These are phyloP conservation scores for Caenorhabditis sp. DNA, from an alignment of 2,888 invertebrate species.

Conservation along the genomic window DNA sequence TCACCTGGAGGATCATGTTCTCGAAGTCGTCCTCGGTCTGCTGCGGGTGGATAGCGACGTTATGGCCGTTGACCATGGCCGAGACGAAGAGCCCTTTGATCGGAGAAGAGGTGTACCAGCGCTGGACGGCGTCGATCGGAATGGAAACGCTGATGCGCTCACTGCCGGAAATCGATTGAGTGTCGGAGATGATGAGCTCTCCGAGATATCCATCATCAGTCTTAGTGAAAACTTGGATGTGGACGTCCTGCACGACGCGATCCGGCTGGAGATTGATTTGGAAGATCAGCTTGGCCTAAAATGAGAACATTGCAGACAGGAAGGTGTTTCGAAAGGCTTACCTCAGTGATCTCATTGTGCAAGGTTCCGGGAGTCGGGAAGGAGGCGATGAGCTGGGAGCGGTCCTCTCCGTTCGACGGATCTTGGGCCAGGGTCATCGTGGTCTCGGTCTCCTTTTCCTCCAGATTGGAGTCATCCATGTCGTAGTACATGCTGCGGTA, in stretches of 20 bases:
- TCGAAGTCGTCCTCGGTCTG: constrained; percentile 32
- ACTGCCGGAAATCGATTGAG: not conserved
- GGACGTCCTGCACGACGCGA: constrained; percentile 1
- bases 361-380: not conserved
- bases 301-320: no score
- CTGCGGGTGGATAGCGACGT: constrained; percentile 68
- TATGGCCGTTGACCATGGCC: constrained; percentile 63
- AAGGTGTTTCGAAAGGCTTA: no score
- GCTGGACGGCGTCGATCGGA: constrained; percentile 3
- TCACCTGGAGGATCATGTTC: constrained; percentile 70
- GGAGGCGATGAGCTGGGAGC: not conserved
- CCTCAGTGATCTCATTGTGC: no score
- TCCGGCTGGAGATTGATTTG: not conserved
- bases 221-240: constrained; percentile 24
- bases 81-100: constrained; percentile 34
- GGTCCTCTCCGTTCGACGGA: constrained; percentile 21
- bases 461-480: not conserved
- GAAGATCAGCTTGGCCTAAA: constrained; percentile 4
- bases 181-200: not conserved
- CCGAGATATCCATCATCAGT: constrained; percentile 14
- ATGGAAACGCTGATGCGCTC: constrained; percentile 3
- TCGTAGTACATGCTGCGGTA: not conserved
- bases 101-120: constrained; percentile 8
- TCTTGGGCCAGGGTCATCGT: not conserved
- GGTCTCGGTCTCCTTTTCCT: not conserved